These are phyloP conservation scores for Knipowitschia caucasica DNA, from an alignment of 2,797 vertebrate genomes.

Conservation along the genomic window DNA sequence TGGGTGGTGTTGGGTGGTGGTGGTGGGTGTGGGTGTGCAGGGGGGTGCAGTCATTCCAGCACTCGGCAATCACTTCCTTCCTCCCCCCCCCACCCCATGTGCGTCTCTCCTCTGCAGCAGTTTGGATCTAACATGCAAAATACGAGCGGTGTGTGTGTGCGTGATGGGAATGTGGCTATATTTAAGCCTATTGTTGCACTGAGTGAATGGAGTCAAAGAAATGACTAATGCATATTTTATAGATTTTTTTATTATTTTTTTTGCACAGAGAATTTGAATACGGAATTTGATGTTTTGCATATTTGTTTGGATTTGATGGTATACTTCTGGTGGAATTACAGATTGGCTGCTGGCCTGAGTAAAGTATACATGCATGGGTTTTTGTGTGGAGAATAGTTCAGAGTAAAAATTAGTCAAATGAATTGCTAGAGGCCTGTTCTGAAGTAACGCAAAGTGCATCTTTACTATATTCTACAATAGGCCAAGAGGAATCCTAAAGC, in stretches of 20 bases:
- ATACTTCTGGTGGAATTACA: no score
- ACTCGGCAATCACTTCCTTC: constrained; percentile 63
- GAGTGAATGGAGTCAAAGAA: constrained; percentile 6
- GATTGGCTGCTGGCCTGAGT: no score
- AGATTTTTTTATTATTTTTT: neutral
- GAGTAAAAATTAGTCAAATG: no score
- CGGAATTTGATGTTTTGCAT: no score
- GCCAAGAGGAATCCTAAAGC: no score
- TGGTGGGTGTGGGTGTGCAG: constrained; percentile 43
- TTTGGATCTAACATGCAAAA: constrained; percentile 36
- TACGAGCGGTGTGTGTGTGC: constrained; percentile 22
- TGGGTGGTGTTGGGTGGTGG: constrained; percentile 20
- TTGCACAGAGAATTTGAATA: no score
- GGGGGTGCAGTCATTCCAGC: constrained; percentile 56
- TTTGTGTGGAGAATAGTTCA: no score
- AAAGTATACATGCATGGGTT: no score
- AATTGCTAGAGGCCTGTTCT: no score
- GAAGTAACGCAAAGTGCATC: no score
- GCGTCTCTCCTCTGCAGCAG: constrained; percentile 30
- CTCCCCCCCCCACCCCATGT: constrained; percentile 21
- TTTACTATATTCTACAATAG: no score
- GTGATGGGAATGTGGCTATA: constrained; percentile 11
- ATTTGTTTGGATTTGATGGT: no score
- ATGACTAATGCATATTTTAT: neutral
- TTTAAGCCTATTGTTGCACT: constrained; percentile 31